phyloP scores from a whole-genome alignment of 2,888 invertebrate species.

The Laothoe populi region DNA sequence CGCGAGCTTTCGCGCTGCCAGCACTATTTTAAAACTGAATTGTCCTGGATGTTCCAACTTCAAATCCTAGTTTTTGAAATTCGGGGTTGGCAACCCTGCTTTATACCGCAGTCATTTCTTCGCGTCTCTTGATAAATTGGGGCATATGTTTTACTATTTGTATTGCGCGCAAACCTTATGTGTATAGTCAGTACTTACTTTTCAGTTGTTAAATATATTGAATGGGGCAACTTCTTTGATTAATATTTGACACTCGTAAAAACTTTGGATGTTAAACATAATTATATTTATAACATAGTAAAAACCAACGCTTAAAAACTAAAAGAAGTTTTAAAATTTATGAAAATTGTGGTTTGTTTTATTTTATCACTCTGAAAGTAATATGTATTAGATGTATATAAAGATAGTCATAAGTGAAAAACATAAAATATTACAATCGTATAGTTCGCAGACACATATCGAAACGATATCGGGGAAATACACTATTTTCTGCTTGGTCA shows the following conservation, averaged over 20 bases:
- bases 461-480: conserved; percentile 26
- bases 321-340: background rate
- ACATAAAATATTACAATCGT: conserved; percentile 1
- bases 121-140: conserved; percentile 1
- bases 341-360: conserved; percentile 8
- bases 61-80: no score
- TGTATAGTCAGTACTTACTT: background rate
- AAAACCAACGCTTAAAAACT: background rate
- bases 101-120: background rate
- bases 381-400: background rate
- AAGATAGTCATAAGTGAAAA: background rate
- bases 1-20: no score
- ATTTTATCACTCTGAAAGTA: no score
- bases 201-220: background rate
- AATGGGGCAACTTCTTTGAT: conserved; percentile 7
- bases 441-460: conserved; percentile 1
- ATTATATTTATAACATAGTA: background rate
- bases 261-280: background rate
- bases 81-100: no score
- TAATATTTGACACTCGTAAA: conserved; percentile 10
- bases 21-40: no score
- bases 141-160: conserved; percentile 7
- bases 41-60: no score
- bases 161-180: background rate
- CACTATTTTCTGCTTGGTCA: conserved; percentile 30